Conservation (phyloP, 2,113 vertebrate genomes). For the Aegithalos caudatus region DNA sequence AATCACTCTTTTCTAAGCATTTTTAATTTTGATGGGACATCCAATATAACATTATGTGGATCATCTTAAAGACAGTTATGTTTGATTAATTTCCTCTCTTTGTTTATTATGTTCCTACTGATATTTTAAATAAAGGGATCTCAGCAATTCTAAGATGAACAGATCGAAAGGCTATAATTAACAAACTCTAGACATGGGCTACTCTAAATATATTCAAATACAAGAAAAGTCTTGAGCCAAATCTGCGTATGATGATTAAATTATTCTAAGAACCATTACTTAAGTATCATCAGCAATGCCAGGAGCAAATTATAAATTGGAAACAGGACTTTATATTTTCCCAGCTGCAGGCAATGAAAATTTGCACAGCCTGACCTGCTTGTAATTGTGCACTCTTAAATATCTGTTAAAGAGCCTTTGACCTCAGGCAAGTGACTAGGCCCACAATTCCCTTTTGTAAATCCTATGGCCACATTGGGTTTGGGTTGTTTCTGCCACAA, state of each 20-base stretch:
- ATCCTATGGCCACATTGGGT: background rate
- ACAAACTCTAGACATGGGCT: background rate
- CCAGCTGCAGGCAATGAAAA: background rate
- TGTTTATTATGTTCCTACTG: background rate
- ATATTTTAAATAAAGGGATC: conserved; percentile 9
- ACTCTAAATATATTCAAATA: background rate
- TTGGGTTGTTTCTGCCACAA: background rate
- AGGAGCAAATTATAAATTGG: background rate
- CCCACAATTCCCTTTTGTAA: background rate
- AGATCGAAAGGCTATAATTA: conserved; percentile 9
- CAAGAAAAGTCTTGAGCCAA: background rate
- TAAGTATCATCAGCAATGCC: background rate
- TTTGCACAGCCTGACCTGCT: background rate
- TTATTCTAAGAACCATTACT: background rate
- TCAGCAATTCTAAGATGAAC: background rate
- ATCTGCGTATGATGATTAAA: background rate
- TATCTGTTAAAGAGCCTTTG: background rate
- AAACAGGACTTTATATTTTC: conserved; percentile 9
- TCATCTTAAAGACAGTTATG: background rate
- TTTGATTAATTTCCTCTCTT: conserved; percentile 9
- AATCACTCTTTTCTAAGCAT: background rate
- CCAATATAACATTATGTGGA: background rate
- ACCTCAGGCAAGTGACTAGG: background rate
- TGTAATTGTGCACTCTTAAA: background rate
- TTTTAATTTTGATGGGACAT: background rate